These are phyloP conservation scores for Drosophila seclusa DNA, from an alignment of 2,888 invertebrate genomes.

Conservation along the genomic window DNA sequence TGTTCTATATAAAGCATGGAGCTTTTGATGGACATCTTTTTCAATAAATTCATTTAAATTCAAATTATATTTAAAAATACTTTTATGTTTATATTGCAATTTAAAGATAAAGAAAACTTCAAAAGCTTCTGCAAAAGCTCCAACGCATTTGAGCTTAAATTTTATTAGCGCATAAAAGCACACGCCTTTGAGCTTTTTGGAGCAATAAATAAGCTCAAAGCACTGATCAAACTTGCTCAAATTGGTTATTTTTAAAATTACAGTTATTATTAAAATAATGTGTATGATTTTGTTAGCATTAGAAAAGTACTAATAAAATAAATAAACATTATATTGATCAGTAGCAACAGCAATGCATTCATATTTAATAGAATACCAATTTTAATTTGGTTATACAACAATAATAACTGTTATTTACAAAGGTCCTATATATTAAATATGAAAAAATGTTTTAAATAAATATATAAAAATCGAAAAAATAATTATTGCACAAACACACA, in stretches of 20 bases:
- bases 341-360: neutral
- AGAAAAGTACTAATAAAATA: neutral
- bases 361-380: neutral
- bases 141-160: neutral
- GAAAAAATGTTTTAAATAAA: neutral
- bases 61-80: neutral
- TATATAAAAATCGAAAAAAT: constrained; percentile 1
- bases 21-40: neutral
- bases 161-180: neutral
- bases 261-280: neutral
- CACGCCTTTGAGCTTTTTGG: neutral
- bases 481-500: neutral
- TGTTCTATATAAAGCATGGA: neutral
- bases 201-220: neutral
- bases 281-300: neutral
- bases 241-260: neutral
- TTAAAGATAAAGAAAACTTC: neutral
- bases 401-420: neutral
- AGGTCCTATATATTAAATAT: neutral
- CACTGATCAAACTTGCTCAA: neutral
- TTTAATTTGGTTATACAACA: neutral
- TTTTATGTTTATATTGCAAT: neutral
- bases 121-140: neutral
- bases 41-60: neutral
- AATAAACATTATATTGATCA: neutral